These are phyloP conservation scores for Palythoa grandiflora DNA, from an alignment of 92 coral and sea anemone species.

Conservation along the genomic window DNA sequence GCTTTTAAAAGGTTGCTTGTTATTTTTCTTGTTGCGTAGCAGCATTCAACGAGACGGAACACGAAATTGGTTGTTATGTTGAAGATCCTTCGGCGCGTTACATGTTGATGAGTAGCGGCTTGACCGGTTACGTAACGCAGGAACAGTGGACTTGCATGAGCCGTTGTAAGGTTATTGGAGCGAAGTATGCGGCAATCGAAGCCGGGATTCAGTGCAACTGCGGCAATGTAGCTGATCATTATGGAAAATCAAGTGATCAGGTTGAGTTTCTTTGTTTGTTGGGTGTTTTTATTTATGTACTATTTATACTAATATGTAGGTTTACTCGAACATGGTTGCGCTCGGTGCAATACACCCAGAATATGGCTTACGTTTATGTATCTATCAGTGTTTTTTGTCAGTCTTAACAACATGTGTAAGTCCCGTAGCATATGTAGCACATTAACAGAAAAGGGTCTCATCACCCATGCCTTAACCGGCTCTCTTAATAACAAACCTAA, in stretches of 20 bases:
- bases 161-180: conserved; percentile 20
- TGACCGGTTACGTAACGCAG: conserved; percentile 29
- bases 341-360: no score
- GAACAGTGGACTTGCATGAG: conserved; percentile 27
- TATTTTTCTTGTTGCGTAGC: not conserved
- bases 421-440: no score
- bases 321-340: no score
- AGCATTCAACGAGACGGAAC: conserved; percentile 15
- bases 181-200: conserved; percentile 34
- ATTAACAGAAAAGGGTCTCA: no score
- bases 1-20: not conserved
- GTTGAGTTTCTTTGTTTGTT: not conserved
- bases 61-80: conserved; percentile 24
- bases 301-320: no score
- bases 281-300: no score
- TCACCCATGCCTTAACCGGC: no score
- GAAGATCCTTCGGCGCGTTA: conserved; percentile 34
- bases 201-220: conserved; percentile 44
- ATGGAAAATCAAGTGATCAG: conserved; percentile 12
- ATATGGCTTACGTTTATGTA: no score
- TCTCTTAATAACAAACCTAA: no score
- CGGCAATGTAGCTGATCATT: not conserved
- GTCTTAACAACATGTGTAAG: no score
- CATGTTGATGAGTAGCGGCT: conserved; percentile 28
- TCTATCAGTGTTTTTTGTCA: no score